Base-by-base conservation (phyloP, 1,140 invertebrate genomes). In the Cyclina sinensis region DNA sequence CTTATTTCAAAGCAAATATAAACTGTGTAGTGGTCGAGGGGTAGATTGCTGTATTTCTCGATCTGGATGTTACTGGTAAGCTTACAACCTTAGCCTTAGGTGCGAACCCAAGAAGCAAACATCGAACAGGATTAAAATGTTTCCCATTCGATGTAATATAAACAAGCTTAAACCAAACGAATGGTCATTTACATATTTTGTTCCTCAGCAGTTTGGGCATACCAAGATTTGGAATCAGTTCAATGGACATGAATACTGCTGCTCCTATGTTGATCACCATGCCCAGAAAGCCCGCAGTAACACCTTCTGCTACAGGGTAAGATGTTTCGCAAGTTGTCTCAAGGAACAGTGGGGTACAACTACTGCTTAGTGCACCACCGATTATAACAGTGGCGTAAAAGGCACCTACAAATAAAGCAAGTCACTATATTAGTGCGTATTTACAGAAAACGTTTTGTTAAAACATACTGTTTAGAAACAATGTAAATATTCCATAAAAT, bases 271-370 rank as follows among this genome's bases (percentile, higher is more conserved):
- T 96, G 84, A 91, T 95, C 39, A 94, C 82, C 86, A 96, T 95
- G 39, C 95, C 95, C 91, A 96, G 94, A 89, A 95, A 95, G n/a
- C 95, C 96, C 2, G 95, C 95, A 21, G 96, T 94, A 24, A 96
- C 92, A 1, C 95, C 95, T 92, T 96, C 96, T 4, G 95, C 94
- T 3, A 96, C 91, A 1, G 96, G 96, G 91, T 95, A 96, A 9
- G 95, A 94, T 14, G 95, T 93, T 92, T 96, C 96, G 39, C 95
- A 95, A 5, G 95, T 94, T 43, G 96, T 91, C 86, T 96, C 96
- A 43, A 95, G 94, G 89, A 96, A 96, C 12, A 96, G 89, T 2
- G 96, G 95, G 0, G 94, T 91, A 1, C 95, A 94, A 24, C 95
- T 94, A 92, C 95, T 95, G 65, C 95, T 95, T 68, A 93, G 90